These are phyloP conservation scores for Sapayoa aenigma DNA, from an alignment of 2,113 vertebrate species.

Conservation along the genomic window DNA sequence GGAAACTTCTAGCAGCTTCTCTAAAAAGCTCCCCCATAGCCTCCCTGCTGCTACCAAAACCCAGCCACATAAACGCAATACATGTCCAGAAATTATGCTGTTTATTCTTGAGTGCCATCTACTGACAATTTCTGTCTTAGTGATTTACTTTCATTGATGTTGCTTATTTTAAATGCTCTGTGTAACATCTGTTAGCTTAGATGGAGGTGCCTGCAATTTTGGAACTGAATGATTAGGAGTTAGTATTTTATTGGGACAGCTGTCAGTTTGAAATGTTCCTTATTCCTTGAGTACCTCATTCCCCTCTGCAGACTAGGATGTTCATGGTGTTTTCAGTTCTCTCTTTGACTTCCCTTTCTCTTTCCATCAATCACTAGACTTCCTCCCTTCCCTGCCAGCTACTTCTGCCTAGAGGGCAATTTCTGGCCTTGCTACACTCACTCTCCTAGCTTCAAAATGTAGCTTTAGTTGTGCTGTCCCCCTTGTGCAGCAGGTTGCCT, in stretches of 20 bases:
- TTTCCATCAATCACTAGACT: neutral
- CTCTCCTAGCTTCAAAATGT: neutral
- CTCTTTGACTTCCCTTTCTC: neutral
- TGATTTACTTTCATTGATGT: neutral
- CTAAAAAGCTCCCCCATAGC: too few species aligned
- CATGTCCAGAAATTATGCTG: neutral
- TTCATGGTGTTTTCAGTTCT: neutral
- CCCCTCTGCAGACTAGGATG: neutral
- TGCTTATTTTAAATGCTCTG: neutral
- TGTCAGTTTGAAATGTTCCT: neutral
- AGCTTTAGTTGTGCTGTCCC: neutral
- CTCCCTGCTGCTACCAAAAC: too few species aligned
- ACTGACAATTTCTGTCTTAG: constrained; percentile 9
- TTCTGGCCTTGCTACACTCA: neutral
- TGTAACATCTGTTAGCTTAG: neutral
- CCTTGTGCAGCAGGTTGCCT: neutral
- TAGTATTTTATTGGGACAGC: neutral
- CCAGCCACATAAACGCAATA: too few species aligned
- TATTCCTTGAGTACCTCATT: neutral
- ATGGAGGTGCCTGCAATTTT: neutral
- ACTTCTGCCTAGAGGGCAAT: neutral
- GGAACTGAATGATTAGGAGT: neutral
- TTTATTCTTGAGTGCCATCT: constrained; percentile 58
- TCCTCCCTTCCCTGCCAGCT: neutral
- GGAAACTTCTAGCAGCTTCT: too few species aligned